Evolutionary conservation across 2,797 vertebrate genomes (phyloP).

Genomic region (Gobio occitaniae): DNA sequence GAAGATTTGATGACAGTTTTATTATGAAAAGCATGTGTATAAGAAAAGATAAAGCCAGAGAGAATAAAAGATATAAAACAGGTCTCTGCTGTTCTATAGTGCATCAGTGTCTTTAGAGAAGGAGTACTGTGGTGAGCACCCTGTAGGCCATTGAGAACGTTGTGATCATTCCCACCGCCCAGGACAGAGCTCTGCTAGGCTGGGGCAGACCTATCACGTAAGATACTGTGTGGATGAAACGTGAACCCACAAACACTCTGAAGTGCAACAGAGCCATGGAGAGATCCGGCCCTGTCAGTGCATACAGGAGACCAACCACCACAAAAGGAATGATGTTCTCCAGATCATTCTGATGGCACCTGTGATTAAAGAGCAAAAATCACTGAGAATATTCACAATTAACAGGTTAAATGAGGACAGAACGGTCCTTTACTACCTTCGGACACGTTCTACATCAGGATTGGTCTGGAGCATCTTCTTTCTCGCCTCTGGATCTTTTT

Average conservation of each 20-base stretch:
- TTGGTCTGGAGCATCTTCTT: slow-evolving; percentile 79
- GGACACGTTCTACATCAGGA: slow-evolving; percentile 84
- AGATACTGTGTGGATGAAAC: slow-evolving; percentile 83
- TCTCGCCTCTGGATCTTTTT: slow-evolving; percentile 73
- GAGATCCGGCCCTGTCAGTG: slow-evolving; percentile 81
- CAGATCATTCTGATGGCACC: slow-evolving; percentile 91
- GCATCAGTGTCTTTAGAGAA: slow-evolving; percentile 66
- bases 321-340: slow-evolving; percentile 91
- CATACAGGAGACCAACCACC: slow-evolving; percentile 86
- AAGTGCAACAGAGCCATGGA: slow-evolving; percentile 85
- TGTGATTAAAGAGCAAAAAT: slow-evolving; percentile 59
- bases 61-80: neutral
- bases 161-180: slow-evolving; percentile 68
- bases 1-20: neutral
- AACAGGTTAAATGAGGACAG: neutral
- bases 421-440: slow-evolving; percentile 76
- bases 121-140: slow-evolving; percentile 70
- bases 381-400: neutral
- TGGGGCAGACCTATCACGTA: slow-evolving; percentile 86
- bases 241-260: slow-evolving; percentile 81
- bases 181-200: slow-evolving; percentile 82
- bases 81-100: neutral
- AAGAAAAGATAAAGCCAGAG: neutral
- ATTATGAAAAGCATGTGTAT: slow-evolving; percentile 1
- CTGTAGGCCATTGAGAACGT: slow-evolving; percentile 86